Conservation (phyloP, 2,888 invertebrate species). For the Metalampra italica region DNA sequence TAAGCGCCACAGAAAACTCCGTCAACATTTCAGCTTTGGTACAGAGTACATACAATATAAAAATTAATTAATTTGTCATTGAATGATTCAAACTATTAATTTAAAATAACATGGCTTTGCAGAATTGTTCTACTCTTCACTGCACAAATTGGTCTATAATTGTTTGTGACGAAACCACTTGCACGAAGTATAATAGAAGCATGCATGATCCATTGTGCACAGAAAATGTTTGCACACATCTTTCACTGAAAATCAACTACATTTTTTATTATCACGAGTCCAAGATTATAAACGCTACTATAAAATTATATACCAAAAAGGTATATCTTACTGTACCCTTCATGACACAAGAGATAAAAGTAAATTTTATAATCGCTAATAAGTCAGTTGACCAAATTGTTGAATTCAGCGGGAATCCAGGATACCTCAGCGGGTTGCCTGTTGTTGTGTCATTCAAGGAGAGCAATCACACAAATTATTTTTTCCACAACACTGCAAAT, state of each 20-base stretch:
- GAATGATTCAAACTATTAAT: no score
- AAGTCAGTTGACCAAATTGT: constrained; percentile 38
- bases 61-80: background rate
- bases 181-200: constrained; percentile 44
- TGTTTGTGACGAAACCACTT: constrained; percentile 40
- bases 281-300: constrained; percentile 49
- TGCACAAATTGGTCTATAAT: constrained; percentile 58
- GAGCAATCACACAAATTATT: constrained; percentile 46
- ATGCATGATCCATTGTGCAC: constrained; percentile 51
- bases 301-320: constrained; percentile 46
- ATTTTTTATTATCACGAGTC: constrained; percentile 49
- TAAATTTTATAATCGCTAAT: constrained; percentile 51
- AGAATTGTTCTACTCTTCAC: constrained; percentile 59
- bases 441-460: constrained; percentile 65
- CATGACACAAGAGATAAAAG: constrained; percentile 47
- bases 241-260: constrained; percentile 54
- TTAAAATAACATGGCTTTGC: constrained; percentile 12
- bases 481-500: constrained; percentile 38
- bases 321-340: constrained; percentile 32
- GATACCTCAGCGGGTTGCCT: constrained; percentile 83
- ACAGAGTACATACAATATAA: background rate
- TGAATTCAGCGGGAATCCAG: constrained; percentile 85
- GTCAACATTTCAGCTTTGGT: constrained; percentile 49
- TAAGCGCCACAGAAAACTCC: constrained; percentile 45
- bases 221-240: constrained; percentile 43